phyloP scores from a whole-genome alignment of 2,888 invertebrate species.

The Aphrophora alni region DNA sequence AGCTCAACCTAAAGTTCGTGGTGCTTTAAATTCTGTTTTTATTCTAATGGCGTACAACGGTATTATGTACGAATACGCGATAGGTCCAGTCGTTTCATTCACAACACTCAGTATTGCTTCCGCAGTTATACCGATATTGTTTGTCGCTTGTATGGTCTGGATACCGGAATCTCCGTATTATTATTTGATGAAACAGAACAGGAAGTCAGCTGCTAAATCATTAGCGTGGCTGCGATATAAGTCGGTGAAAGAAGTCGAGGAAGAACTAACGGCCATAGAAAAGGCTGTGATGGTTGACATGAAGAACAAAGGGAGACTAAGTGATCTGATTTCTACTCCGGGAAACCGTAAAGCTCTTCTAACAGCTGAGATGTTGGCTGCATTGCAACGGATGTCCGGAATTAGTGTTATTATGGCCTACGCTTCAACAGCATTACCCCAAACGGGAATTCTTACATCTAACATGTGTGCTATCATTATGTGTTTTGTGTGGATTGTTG shows the following conservation, averaged over 20 bases:
- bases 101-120: conserved; percentile 57
- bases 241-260: conserved; percentile 34
- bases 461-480: conserved; percentile 66
- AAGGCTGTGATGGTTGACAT: conserved; percentile 55
- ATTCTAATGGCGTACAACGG: conserved; percentile 57
- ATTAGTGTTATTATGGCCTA: conserved; percentile 71
- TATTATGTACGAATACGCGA: conserved; percentile 56
- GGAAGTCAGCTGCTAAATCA: conserved; percentile 58
- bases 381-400: conserved; percentile 68
- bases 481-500: conserved; percentile 65
- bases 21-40: conserved; percentile 42
- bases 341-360: conserved; percentile 68
- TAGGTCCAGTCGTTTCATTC: conserved; percentile 56
- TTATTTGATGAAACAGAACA: conserved; percentile 62
- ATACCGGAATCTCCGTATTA: conserved; percentile 70
- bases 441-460: conserved; percentile 58
- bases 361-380: conserved; percentile 65
- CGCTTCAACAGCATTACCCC: conserved; percentile 67
- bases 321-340: conserved; percentile 63
- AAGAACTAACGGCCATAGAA: conserved; percentile 52
- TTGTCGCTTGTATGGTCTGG: conserved; percentile 61
- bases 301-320: conserved; percentile 61
- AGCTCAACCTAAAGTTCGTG: conserved; percentile 39
- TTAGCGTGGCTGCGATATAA: conserved; percentile 42
- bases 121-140: conserved; percentile 60